A percentile compares a stretch with the other conserved stretches of the same genome.
Conservation (phyloP, 2,888 invertebrate genomes). For the Chorisops tibialis region DNA sequence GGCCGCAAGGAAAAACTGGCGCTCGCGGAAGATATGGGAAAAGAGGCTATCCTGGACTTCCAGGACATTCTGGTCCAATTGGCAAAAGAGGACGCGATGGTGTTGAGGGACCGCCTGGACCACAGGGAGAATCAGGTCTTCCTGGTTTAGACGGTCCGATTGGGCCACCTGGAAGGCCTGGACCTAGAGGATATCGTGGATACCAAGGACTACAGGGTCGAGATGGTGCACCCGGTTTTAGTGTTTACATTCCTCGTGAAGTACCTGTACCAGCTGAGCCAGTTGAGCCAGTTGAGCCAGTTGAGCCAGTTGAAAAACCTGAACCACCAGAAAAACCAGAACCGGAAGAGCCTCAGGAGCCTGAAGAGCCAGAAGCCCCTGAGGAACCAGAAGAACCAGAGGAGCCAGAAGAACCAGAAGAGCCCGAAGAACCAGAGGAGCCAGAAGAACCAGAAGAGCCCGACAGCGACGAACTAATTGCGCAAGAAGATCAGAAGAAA, state of each 20-base stretch:
- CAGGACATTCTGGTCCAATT: background rate
- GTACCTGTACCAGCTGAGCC: background rate
- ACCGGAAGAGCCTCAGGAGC: background rate
- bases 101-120: constrained; percentile 8
- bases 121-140: background rate
- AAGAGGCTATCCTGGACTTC: background rate
- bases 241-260: background rate
- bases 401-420: background rate
- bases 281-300: background rate
- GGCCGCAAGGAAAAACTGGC: constrained; percentile 4
- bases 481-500: too few relatives aligned
- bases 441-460: constrained; percentile 19
- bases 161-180: background rate
- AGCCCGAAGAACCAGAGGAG: background rate
- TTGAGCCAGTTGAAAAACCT: background rate
- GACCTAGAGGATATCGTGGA: background rate
- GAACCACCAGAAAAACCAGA: background rate
- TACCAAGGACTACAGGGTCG: background rate
- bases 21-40: background rate
- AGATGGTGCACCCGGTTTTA: background rate
- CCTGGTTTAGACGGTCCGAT: background rate
- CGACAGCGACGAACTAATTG: background rate
- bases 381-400: background rate
- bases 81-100: constrained; percentile 8
- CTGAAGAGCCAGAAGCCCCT: background rate